Conservation (phyloP, 53 echinoderm and acorn worm genomes). For the Glandiceps talaboti region DNA sequence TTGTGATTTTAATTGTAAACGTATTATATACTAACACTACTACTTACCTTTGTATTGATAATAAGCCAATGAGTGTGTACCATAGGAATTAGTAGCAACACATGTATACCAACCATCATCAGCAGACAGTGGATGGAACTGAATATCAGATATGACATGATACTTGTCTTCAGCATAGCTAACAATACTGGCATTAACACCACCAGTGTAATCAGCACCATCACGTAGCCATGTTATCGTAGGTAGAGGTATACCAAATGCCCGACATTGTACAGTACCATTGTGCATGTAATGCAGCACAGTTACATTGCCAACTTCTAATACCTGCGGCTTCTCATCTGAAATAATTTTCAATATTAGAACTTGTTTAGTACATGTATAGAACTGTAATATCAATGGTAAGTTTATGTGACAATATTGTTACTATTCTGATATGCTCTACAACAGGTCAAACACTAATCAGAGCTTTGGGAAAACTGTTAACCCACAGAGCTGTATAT, state of each 20-base stretch:
- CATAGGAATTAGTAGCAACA: slow-evolving; percentile 49
- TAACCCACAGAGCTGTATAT: too few species aligned
- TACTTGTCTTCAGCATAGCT: slow-evolving; percentile 51
- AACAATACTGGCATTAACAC: slow-evolving; percentile 55
- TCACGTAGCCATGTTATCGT: slow-evolving; percentile 60
- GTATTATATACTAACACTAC: too few species aligned
- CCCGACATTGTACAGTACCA: slow-evolving; percentile 69
- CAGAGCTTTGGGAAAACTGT: too few species aligned
- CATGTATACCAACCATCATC: slow-evolving; percentile 77
- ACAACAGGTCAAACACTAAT: too few species aligned
- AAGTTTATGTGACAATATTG: too few species aligned
- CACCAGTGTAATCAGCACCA: slow-evolving; percentile 39
- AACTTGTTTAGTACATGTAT: too few species aligned
- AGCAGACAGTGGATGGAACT: slow-evolving; percentile 58
- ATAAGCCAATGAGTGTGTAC: slow-evolving; percentile 37
- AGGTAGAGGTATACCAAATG: slow-evolving; percentile 68
- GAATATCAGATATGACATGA: slow-evolving; percentile 62
- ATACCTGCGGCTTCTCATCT: slow-evolving; percentile 67
- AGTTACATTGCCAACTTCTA: slow-evolving; percentile 61
- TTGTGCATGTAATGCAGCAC: slow-evolving; percentile 69
- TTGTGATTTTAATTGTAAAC: too few species aligned
- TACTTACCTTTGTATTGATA: slow-evolving; percentile 62
- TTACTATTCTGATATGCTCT: too few species aligned
- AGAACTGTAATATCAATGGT: too few species aligned
- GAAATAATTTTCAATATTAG: too few species aligned